These are phyloP conservation scores for Pavo muticus DNA, from an alignment of 2,113 vertebrate genomes.

Conservation along the genomic window DNA sequence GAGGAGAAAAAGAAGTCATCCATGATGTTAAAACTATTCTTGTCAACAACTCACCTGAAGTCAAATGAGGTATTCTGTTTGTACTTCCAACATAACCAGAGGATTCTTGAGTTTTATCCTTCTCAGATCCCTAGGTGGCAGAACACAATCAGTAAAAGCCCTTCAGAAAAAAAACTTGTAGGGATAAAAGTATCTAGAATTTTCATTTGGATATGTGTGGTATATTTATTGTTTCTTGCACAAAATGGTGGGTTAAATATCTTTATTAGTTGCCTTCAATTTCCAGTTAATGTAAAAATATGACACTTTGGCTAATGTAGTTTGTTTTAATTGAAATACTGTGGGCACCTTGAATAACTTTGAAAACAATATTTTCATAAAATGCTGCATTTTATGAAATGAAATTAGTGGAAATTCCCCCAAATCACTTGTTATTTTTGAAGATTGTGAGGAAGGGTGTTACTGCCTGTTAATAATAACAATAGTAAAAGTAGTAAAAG, in stretches of 20 bases:
- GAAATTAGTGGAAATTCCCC: too few relatives aligned
- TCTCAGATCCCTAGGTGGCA: constrained; percentile 71
- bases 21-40: background rate
- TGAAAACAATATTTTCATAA: background rate
- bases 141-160: constrained; percentile 42
- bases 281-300: background rate
- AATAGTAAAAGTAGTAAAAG: background rate
- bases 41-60: background rate
- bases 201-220: background rate
- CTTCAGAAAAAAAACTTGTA: rapidly evolving
- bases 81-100: background rate
- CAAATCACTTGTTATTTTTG: background rate
- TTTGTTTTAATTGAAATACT: background rate
- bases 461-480: background rate
- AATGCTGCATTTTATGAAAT: background rate
- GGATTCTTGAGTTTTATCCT: background rate
- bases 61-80: background rate
- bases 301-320: background rate
- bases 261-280: background rate
- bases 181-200: rapidly evolving
- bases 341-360: background rate
- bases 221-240: rapidly evolving
- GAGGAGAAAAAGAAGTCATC: background rate
- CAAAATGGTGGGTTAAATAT: background rate
- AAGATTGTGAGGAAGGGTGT: background rate